Evolutionary conservation across 2,888 invertebrate genomes (phyloP).

Genomic region (Conus canariensis): DNA sequence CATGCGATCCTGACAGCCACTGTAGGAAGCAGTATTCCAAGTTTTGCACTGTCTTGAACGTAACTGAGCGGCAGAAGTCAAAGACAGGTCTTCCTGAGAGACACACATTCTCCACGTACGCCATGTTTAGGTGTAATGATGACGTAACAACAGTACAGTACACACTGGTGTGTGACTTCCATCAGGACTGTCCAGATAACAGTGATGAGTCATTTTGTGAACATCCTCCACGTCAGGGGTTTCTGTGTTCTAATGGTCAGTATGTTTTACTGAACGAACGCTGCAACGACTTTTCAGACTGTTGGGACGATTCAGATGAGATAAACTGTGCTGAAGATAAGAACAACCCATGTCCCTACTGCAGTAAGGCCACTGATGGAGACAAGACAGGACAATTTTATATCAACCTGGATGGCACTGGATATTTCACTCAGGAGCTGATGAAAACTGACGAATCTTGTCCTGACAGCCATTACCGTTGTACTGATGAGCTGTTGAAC

Average conservation of each 20-base stretch:
- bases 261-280: not conserved
- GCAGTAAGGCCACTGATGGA: not conserved
- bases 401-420: slow-evolving; percentile 5
- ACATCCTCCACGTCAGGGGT: not conserved
- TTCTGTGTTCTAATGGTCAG: not conserved
- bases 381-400: not conserved
- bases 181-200: not conserved
- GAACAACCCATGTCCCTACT: not conserved
- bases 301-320: not conserved
- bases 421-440: not conserved
- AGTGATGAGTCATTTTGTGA: not conserved
- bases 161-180: slow-evolving; percentile 7
- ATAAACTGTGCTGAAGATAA: not conserved
- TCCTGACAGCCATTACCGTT: not conserved
- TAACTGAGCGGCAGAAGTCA: no score
- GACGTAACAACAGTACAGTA: not conserved
- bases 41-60: no score
- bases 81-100: no score
- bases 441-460: not conserved
- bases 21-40: no score
- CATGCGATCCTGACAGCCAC: no score
- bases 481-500: not conserved
- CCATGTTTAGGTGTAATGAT: not conserved
- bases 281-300: not conserved
- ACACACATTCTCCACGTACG: no score